Evolutionary conservation across 64 coral and sea anemone species (phyloP), one percentile per base, ranked within the genome.

Genomic region (Montipora sp.): DNA sequence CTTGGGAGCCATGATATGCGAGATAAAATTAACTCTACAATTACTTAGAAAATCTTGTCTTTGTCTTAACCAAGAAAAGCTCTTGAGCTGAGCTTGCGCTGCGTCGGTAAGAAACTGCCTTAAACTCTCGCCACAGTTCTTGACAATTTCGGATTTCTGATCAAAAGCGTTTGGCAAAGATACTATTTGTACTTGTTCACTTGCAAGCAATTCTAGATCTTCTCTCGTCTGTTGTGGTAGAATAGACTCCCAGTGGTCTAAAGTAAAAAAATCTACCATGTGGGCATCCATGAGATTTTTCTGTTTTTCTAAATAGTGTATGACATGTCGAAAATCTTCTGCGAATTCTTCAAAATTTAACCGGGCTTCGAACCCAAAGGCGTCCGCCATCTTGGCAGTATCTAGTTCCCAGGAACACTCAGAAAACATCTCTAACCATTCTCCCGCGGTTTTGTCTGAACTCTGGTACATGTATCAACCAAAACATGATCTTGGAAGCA

Each of bases 221-320:
- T 72, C 51, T 22, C 91, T 72, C 16, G 88, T 79, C 11, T 79
- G 57, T 72, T 10, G 18, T 9, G 91, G 61, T 23, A 93, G 69
- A 58, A 84, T 66, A 47, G 82, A 80, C 68, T 93, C 81, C 91
- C 91, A 93, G 48, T 87, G 77, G 43, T 79, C 47, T 67, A 47
- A 48, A 79, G 91, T 88, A n/a, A 93, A 93, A 59, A 80, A 93
- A 22, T 93, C 91, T 43, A 93, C 91, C 67, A 87, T 93, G 48
- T 93, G 91, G 43, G 91, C 91, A 51, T 93, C 81, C 48, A 93
- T 93, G 5, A 93, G 48, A 11, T 69, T 18, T 66, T 70, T 51
- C 4, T 93, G 76, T 4, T 57, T n/a, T 68, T 51, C 59, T 7
- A 93, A 61, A 48, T 83, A 93, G 14, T 78, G 24, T 21, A 68